Evolutionary conservation across 1,140 invertebrate genomes (phyloP).

Genomic region (Diorhabda sublineata): DNA sequence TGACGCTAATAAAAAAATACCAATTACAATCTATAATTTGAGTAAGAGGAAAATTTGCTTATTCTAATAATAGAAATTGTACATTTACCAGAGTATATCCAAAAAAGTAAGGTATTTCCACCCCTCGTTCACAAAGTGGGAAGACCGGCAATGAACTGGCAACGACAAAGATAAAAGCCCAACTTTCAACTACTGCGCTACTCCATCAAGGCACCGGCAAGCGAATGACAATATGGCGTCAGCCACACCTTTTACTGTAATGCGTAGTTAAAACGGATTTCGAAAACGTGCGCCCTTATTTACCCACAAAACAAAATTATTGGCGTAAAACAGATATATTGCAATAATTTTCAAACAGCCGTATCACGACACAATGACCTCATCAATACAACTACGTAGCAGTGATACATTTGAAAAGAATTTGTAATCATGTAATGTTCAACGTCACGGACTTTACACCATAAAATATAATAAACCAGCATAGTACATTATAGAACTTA

Average conservation of each 20-base stretch:
- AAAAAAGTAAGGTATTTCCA: constrained; percentile 23
- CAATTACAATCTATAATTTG: no score
- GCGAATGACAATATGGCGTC: constrained; percentile 42
- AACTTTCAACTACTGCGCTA: constrained; percentile 8
- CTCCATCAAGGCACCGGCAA: constrained; percentile 15
- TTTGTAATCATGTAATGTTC: constrained; percentile 15
- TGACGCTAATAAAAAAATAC: no score
- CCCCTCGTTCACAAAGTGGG: constrained; percentile 29
- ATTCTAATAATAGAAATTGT: constrained; percentile 9
- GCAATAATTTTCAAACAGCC: not conserved
- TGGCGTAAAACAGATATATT: not conserved
- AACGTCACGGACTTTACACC: constrained; percentile 9
- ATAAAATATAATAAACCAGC: no score
- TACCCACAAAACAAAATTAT: not conserved
- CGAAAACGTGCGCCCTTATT: not conserved
- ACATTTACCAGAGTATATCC: constrained; percentile 15
- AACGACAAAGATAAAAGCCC: constrained; percentile 22
- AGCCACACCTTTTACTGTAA: constrained; percentile 45
- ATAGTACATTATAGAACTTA: no score
- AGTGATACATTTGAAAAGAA: not conserved
- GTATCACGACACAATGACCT: not conserved
- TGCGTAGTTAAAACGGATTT: constrained; percentile 31
- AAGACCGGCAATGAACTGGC: constrained; percentile 23
- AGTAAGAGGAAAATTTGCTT: no score
- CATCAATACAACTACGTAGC: not conserved